Base-by-base conservation (phyloP, 2,888 invertebrate genomes). In the Glyphotaelius pellucidus region DNA sequence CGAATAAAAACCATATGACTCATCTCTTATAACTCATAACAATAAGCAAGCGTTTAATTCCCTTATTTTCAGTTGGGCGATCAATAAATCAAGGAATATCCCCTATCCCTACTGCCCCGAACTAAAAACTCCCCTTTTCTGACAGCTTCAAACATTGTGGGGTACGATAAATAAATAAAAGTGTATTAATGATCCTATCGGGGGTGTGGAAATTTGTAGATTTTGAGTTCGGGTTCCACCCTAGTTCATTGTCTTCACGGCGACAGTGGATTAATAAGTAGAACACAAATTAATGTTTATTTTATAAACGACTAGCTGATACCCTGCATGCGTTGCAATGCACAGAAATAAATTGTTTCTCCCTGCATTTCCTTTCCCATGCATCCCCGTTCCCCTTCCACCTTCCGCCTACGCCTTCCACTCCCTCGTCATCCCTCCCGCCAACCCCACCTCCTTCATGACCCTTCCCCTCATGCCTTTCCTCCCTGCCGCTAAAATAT, bases 121-220 rank as follows among this genome's bases (percentile, higher is more conserved):
- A 86, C 83, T 42, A 86, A 86, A 86, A 86, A 19, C 42, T n/a
- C 32, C 86, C 86, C 86, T 86, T 86, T 47, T 86, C 86, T 86
- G 38, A 67, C 42, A 86, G 42, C 86, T 11, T 86, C 42, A 86
- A 86, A 86, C 5, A 67, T 67, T 67, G 25, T 67, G 67, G 67
- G 67, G 67, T 67, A 67, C 67, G 25, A 67, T 67, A 67, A 67
- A 67, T 67, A 67, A 67, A 67, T 67, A 67, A 67, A 67, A 67
- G 25, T 86, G 86, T 86, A 86, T 86, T 86, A 86, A 86, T 86
- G 86, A 30, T 35, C 38, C 38, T 35, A 83, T 86, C 42, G n/a
- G 38, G 85, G 86, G 86, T 86, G 86, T 30, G 14, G 86, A 86
- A 86, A 30, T 86, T 86, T 83, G 83, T 83, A 67, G 25, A 25